Conservation (phyloP, 2,113 vertebrate species). For the Cottus gobio region DNA sequence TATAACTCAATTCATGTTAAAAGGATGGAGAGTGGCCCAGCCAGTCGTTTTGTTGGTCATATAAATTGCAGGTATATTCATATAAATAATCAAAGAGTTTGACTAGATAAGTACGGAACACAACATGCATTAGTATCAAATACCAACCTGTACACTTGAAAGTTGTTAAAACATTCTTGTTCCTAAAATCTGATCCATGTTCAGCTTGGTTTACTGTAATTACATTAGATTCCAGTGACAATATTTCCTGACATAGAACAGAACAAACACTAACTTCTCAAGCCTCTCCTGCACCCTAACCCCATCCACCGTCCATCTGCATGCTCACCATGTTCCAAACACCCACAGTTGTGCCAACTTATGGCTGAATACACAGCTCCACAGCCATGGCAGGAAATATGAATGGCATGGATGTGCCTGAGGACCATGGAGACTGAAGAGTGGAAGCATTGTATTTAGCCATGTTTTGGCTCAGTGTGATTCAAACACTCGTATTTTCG, state of each 20-base stretch:
- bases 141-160: neutral
- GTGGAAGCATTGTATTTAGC: constrained; percentile 5
- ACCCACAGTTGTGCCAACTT: neutral
- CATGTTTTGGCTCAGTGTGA: constrained; percentile 5
- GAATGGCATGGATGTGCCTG: constrained; percentile 8
- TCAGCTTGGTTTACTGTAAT: neutral
- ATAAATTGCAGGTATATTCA: neutral
- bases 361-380: neutral
- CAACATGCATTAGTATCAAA: neutral
- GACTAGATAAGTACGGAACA: neutral
- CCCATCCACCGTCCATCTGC: constrained; percentile 27
- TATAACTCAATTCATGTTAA: constrained; percentile 51
- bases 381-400: neutral
- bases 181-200: neutral
- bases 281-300: constrained; percentile 7
- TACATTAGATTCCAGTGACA: neutral
- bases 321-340: constrained; percentile 12
- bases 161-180: neutral
- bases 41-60: constrained; percentile 32
- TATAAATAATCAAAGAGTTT: neutral
- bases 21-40: constrained; percentile 44
- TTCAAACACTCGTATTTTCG: neutral
- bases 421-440: neutral
- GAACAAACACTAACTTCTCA: neutral
- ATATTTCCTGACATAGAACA: neutral